A percentile compares a stretch with the other conserved stretches of the same genome.
Evolutionary conservation across 2,888 invertebrate genomes (phyloP).

Genomic region (Linnaemya tessellans): DNA sequence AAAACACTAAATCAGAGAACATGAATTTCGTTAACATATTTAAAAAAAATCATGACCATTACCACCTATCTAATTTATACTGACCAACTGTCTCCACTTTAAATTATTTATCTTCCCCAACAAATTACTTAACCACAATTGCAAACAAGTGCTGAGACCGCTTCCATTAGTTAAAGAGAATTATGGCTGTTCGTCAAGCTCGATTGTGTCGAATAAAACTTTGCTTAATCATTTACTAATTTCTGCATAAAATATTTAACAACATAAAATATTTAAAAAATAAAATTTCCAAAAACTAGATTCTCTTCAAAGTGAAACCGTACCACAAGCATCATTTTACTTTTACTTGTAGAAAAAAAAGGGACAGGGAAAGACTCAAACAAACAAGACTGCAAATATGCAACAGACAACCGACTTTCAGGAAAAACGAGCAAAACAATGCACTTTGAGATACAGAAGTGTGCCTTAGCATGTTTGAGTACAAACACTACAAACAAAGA

Average conservation of each 20-base stretch:
- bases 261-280: slow-evolving; percentile 1
- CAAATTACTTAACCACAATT: not conserved
- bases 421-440: slow-evolving; percentile 16
- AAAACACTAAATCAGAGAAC: no score
- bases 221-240: slow-evolving; percentile 62
- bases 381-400: slow-evolving; percentile 4
- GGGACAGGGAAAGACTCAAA: not conserved
- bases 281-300: not conserved
- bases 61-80: no score
- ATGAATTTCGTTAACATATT: no score
- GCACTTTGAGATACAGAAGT: slow-evolving; percentile 3
- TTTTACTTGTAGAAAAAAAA: not conserved
- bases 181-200: slow-evolving; percentile 1
- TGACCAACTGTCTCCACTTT: not conserved
- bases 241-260: slow-evolving; percentile 57
- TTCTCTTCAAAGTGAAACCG: not conserved
- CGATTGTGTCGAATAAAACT: slow-evolving; percentile 40
- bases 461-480: slow-evolving; percentile 10
- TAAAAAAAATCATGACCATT: no score
- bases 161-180: not conserved
- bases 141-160: not conserved
- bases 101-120: not conserved
- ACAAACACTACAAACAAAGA: not conserved
- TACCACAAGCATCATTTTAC: not conserved
- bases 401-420: slow-evolving; percentile 16